Evolutionary conservation across 2,113 vertebrate genomes (phyloP).

Genomic region (Chaenocephalus aceratus): DNA sequence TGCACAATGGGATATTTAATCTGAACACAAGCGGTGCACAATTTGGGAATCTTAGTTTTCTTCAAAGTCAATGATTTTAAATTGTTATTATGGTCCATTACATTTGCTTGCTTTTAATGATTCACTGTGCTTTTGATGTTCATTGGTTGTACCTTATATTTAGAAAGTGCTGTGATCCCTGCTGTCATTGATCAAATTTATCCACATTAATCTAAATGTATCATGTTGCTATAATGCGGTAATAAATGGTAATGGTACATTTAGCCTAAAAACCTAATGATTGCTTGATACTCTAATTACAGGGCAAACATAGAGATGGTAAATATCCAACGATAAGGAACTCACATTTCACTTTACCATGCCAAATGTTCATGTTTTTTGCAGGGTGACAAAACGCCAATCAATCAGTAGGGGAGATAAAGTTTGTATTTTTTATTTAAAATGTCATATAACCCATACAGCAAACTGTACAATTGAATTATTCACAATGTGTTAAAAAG

Average conservation of each 20-base stretch:
- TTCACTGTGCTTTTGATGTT: background rate
- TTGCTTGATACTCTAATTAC: no score
- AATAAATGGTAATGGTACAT: background rate
- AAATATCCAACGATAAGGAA: background rate
- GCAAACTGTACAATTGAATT: conserved; percentile 99
- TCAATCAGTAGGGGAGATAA: conserved; percentile 41
- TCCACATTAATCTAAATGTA: background rate
- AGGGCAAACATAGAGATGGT: no score
- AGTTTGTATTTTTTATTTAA: conserved; percentile 93
- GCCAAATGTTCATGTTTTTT: background rate
- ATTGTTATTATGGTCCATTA: background rate
- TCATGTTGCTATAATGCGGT: background rate
- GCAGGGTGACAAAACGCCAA: background rate
- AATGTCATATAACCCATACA: conserved; percentile 99
- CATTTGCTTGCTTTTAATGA: background rate
- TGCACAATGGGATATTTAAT: background rate
- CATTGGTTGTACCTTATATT: background rate
- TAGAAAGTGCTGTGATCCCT: background rate
- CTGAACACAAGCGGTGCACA: background rate
- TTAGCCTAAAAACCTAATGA: no score
- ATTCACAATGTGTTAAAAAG: conserved; percentile 99
- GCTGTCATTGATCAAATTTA: background rate
- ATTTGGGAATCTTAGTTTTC: background rate
- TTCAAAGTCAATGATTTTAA: background rate
- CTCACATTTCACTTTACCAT: background rate